phyloP scores from a whole-genome alignment of 2,888 invertebrate genomes.

The Mamestra brassicae region DNA sequence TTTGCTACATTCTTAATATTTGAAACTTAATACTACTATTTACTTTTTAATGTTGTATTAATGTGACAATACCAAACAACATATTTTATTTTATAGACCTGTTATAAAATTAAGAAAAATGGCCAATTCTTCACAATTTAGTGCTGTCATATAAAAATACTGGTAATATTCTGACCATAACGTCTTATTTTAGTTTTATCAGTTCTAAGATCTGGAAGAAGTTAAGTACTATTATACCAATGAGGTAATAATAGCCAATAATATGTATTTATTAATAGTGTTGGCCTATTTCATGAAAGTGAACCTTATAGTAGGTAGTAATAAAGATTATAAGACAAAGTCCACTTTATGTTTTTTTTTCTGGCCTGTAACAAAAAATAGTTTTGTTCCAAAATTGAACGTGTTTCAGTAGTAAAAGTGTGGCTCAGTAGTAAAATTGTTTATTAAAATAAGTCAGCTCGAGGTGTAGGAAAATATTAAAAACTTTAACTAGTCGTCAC shows the following conservation, averaged over 20 bases:
- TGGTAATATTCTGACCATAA: slow-evolving; percentile 44
- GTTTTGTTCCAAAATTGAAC: not conserved
- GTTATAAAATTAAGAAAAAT: slow-evolving; percentile 53
- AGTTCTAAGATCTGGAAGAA: slow-evolving; percentile 50
- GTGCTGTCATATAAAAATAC: slow-evolving; percentile 57
- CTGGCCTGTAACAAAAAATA: too few species aligned
- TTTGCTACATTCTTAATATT: not conserved
- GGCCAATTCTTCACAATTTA: slow-evolving; percentile 45
- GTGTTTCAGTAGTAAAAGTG: not conserved
- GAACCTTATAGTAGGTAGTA: slow-evolving; percentile 4
- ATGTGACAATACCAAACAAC: slow-evolving; percentile 48
- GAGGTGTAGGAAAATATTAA: too few species aligned
- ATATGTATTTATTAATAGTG: slow-evolving; percentile 56
- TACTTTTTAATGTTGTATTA: slow-evolving; percentile 32
- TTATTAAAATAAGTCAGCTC: too few species aligned
- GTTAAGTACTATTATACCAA: slow-evolving; percentile 43
- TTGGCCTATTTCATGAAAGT: slow-evolving; percentile 58
- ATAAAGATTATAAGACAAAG: slow-evolving; percentile 58
- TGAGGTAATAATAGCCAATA: slow-evolving; percentile 59
- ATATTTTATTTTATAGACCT: slow-evolving; percentile 31
- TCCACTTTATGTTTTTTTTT: slow-evolving; percentile 17
- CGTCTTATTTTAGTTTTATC: slow-evolving; percentile 65
- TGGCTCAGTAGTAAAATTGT: not conserved
- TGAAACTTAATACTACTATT: slow-evolving; percentile 30
- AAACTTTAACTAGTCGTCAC: too few species aligned